A percentile compares a stretch with the other conserved stretches of the same genome.
Conservation (phyloP, 2,113 vertebrate species). For the Antigone vipio region DNA sequence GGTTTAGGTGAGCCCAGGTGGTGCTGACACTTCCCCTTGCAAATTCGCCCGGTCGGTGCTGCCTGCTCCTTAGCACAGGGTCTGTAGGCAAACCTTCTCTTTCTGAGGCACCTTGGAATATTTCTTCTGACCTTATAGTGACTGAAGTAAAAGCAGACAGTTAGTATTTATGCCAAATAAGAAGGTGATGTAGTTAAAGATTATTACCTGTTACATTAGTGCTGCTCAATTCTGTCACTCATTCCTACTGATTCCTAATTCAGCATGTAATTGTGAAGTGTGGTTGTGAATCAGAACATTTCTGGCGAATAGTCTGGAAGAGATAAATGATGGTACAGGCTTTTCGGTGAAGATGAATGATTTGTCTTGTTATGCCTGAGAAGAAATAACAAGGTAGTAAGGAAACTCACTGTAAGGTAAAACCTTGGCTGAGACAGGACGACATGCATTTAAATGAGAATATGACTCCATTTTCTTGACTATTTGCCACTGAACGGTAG, state of each 20-base stretch:
- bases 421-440: background rate
- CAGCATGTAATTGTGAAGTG: background rate
- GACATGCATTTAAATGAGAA: background rate
- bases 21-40: background rate
- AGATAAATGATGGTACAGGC: background rate
- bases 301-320: background rate
- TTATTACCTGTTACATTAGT: background rate
- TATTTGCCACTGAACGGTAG: background rate
- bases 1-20: background rate
- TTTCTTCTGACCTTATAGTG: background rate
- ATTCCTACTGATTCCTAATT: background rate
- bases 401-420: background rate
- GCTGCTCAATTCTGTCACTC: background rate
- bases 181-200: background rate
- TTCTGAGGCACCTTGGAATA: background rate
- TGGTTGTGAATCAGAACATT: background rate
- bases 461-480: background rate
- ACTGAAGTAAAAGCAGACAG: background rate
- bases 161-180: background rate
- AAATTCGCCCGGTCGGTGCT: rapidly evolving
- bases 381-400: background rate
- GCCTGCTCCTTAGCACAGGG: background rate
- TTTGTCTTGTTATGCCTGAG: background rate
- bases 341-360: background rate
- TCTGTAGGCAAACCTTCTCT: background rate